Conservation (phyloP, 2,888 invertebrate genomes). For the Siphlonurus alternatus region DNA sequence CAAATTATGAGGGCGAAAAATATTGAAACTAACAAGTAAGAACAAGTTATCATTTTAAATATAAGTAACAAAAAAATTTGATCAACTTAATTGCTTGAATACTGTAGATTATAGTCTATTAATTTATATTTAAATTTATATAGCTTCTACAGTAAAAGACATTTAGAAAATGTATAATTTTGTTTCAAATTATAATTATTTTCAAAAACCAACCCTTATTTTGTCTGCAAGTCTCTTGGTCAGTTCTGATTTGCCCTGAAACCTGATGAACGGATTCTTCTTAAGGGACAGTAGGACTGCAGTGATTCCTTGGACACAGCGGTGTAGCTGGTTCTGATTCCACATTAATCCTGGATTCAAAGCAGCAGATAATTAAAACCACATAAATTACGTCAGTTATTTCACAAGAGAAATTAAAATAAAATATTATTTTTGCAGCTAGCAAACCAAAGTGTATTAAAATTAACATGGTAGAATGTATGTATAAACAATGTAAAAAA, state of each 20-base stretch:
- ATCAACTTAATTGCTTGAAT: too few relatives aligned
- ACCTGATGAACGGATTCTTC: constrained; percentile 75
- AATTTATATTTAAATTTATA: too few relatives aligned
- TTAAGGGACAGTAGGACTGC: constrained; percentile 79
- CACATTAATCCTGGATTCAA: constrained; percentile 42
- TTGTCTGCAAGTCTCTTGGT: constrained; percentile 72
- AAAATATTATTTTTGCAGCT: neutral
- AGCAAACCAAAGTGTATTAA: neutral
- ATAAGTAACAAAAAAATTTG: too few relatives aligned
- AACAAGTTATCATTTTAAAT: too few relatives aligned
- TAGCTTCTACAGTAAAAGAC: too few relatives aligned
- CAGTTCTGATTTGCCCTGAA: constrained; percentile 70
- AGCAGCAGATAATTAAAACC: neutral
- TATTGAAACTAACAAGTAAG: too few relatives aligned
- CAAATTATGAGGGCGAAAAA: neutral
- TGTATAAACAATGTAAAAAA: too few relatives aligned
- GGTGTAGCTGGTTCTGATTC: constrained; percentile 57
- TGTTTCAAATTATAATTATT: too few relatives aligned
- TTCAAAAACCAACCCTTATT: constrained; percentile 36
- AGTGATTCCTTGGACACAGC: constrained; percentile 71
- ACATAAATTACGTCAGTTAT: neutral
- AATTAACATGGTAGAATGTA: neutral
- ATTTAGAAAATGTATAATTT: neutral
- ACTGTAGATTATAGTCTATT: too few relatives aligned
- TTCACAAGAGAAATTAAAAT: neutral